Evolutionary conservation across 2,797 vertebrate genomes (phyloP).

Genomic region (Acrocephalus scirpaceus): DNA sequence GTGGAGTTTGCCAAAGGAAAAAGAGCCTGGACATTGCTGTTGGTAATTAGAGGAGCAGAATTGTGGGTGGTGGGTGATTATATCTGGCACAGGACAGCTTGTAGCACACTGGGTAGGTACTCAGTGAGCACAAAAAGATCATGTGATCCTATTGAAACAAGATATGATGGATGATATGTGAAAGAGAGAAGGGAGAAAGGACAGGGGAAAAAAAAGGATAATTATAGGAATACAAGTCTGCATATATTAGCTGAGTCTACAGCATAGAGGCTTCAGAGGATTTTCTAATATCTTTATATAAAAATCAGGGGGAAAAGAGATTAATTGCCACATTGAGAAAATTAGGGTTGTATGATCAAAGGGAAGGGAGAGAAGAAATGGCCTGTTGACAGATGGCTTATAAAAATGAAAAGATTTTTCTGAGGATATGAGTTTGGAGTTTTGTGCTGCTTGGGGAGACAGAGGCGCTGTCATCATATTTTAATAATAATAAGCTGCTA

Average conservation of each 20-base stretch:
- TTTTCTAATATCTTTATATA: constrained; percentile 36
- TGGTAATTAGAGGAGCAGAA: neutral
- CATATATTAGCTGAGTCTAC: constrained; percentile 4
- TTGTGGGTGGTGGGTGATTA: neutral
- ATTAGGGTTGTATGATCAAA: constrained; percentile 49
- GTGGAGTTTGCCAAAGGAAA: neutral
- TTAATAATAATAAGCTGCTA: constrained; percentile 36
- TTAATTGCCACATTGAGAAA: constrained; percentile 47
- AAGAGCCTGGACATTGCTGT: neutral
- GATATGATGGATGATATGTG: neutral
- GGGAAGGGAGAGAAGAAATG: constrained; percentile 17
- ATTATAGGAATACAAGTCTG: constrained; percentile 23
- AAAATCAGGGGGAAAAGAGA: constrained; percentile 10
- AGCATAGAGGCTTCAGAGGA: neutral
- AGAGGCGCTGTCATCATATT: neutral
- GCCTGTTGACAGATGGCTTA: constrained; percentile 57
- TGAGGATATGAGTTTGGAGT: neutral
- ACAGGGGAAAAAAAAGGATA: neutral
- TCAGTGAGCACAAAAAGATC: neutral
- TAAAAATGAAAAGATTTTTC: constrained; percentile 43
- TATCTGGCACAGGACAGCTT: neutral
- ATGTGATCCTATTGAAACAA: neutral
- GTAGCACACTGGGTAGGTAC: neutral
- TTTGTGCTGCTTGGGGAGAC: constrained; percentile 12
- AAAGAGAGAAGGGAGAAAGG: neutral